Evolutionary conservation across 2,797 vertebrate genomes (phyloP).

Genomic region (Muraenolepis orangiensis): DNA sequence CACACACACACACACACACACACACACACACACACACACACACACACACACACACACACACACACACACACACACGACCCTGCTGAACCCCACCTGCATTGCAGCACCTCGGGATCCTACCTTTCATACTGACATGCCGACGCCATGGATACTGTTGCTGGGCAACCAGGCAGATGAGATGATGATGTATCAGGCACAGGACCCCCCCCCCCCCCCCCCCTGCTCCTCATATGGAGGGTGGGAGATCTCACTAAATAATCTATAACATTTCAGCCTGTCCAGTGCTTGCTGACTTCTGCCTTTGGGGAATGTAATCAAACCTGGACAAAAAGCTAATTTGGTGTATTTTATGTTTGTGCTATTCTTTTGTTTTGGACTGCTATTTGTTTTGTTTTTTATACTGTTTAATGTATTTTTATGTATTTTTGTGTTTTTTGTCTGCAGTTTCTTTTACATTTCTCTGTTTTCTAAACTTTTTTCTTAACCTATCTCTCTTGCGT

Average conservation of each 20-base stretch:
- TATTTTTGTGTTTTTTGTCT: not conserved
- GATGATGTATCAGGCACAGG: not conserved
- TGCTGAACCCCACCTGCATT: not conserved
- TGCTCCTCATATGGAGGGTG: not conserved
- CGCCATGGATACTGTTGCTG: not conserved
- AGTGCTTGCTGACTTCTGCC: not conserved
- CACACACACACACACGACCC: not conserved
- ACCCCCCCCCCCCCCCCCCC: not conserved
- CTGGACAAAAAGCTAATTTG: not conserved
- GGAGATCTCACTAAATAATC: not conserved
- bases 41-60: not conserved
- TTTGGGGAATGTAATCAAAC: not conserved
- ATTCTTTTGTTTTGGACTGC: not conserved
- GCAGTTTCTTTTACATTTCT: not conserved
- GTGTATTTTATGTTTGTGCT: not conserved
- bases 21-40: constrained; percentile 5
- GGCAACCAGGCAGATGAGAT: not conserved
- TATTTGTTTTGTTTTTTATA: no score
- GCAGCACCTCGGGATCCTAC: not conserved
- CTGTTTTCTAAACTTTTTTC: not conserved
- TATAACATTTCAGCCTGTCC: not conserved
- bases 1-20: not conserved
- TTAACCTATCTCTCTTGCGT: not conserved
- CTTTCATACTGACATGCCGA: not conserved
- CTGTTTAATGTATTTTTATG: no score